Evolutionary conservation across 2,113 vertebrate genomes (phyloP).

Genomic region (Pongo pygmaeus): DNA sequence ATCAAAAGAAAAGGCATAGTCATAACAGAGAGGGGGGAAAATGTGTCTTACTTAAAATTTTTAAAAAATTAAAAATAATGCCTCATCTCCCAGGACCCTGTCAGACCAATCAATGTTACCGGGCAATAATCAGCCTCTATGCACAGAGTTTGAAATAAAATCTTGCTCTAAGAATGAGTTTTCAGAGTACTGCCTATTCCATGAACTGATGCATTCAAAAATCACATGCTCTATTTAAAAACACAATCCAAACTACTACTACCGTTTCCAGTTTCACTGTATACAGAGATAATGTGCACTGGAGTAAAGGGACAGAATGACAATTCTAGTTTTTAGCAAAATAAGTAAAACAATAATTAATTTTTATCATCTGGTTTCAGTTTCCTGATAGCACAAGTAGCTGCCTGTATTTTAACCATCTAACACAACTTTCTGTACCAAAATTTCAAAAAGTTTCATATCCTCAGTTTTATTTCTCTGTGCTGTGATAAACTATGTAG

Average conservation of each 20-base stretch:
- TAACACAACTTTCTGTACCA: not conserved
- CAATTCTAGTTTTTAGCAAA: not conserved
- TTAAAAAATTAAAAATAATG: not conserved
- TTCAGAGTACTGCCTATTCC: not conserved
- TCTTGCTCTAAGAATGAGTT: not conserved
- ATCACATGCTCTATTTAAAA: not conserved
- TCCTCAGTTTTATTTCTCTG: not conserved
- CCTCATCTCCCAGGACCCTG: not conserved
- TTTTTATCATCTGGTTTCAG: not conserved
- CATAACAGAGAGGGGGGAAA: not conserved
- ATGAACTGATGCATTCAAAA: not conserved
- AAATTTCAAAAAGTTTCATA: not conserved
- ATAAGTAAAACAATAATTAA: not conserved
- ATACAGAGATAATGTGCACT: not conserved
- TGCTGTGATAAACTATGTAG: not conserved
- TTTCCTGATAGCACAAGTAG: not conserved
- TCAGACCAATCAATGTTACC: not conserved
- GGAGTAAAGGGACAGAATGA: not conserved
- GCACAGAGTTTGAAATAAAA: slow-evolving; percentile 45
- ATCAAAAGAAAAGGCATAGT: slow-evolving; percentile 16
- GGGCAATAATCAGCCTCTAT: not conserved
- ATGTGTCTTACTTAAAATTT: not conserved
- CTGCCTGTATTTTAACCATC: not conserved
- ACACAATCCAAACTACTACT: not conserved
- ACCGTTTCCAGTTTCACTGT: not conserved